These are phyloP conservation scores for Trigoniulus corallinus DNA, from an alignment of 1,140 invertebrate species.

Conservation along the genomic window DNA sequence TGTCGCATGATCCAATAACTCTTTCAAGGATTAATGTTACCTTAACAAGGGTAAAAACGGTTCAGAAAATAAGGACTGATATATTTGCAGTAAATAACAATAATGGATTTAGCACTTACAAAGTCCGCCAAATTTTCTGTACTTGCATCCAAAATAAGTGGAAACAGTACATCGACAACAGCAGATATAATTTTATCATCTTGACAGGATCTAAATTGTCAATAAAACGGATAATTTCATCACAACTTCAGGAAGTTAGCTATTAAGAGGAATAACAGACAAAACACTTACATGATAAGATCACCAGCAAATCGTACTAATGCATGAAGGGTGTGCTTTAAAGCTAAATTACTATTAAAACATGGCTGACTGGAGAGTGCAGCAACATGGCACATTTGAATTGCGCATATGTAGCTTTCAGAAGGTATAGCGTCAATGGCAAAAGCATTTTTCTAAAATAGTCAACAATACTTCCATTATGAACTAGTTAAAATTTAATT, in stretches of 20 bases:
- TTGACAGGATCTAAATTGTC: slow-evolving; percentile 28
- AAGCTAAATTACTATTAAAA: slow-evolving; percentile 45
- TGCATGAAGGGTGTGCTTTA: slow-evolving; percentile 46
- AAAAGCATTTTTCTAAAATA: slow-evolving; percentile 43
- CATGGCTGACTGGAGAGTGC: slow-evolving; percentile 35
- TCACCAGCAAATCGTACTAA: slow-evolving; percentile 48
- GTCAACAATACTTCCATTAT: too few relatives aligned
- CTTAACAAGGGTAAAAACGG: too few relatives aligned
- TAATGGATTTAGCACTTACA: slow-evolving; percentile 17
- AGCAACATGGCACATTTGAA: slow-evolving; percentile 28
- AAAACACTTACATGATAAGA: slow-evolving; percentile 37
- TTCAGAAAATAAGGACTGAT: too few relatives aligned
- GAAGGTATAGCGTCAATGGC: slow-evolving; percentile 61
- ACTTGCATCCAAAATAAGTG: slow-evolving; percentile 52
- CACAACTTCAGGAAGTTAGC: neutral
- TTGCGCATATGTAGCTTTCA: slow-evolving; percentile 53
- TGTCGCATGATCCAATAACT: slow-evolving; percentile 40
- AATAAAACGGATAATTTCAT: neutral
- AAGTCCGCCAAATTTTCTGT: slow-evolving; percentile 48
- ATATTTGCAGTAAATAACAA: neutral
- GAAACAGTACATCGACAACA: slow-evolving; percentile 42
- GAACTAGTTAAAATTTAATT: too few relatives aligned
- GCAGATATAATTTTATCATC: slow-evolving; percentile 28
- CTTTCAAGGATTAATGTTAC: slow-evolving; percentile 33
- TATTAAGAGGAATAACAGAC: neutral